These are phyloP conservation scores for Epinephelus lanceolatus DNA, from an alignment of 2,113 vertebrate genomes.

Conservation along the genomic window DNA sequence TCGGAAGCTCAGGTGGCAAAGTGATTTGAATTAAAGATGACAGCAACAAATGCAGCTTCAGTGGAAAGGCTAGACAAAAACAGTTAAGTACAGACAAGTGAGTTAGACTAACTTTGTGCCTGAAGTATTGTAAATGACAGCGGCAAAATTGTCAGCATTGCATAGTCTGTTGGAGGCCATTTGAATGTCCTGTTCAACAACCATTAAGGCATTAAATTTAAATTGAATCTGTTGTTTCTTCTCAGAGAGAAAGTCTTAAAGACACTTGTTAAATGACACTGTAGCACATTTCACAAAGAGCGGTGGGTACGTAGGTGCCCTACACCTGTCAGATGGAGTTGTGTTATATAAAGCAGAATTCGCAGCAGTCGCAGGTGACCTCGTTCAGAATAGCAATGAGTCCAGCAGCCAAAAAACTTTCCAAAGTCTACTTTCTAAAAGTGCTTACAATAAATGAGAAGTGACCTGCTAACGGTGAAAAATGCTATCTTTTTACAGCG, in stretches of 20 bases:
- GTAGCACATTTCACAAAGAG: constrained; percentile 22
- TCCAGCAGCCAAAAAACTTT: constrained; percentile 30
- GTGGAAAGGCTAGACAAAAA: constrained; percentile 24
- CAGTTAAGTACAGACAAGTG: constrained; percentile 39
- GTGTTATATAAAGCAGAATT: constrained; percentile 56
- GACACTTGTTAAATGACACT: constrained; percentile 29
- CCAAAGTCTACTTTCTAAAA: constrained; percentile 44
- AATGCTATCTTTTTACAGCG: constrained; percentile 6
- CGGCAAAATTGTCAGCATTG: constrained; percentile 26
- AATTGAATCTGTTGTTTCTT: constrained; percentile 31
- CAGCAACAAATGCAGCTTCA: constrained; percentile 33
- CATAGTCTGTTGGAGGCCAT: constrained; percentile 13
- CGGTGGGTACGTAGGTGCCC: constrained; percentile 27
- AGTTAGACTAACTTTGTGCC: constrained; percentile 44
- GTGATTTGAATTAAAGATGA: constrained; percentile 52
- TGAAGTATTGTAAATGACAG: constrained; percentile 53
- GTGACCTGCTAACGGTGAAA: constrained; percentile 14
- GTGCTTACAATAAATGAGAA: constrained; percentile 31
- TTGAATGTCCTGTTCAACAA: constrained; percentile 36
- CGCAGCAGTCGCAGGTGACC: constrained; percentile 61
- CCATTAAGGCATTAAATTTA: constrained; percentile 55
- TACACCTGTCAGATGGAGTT: constrained; percentile 58
- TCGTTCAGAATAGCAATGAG: constrained; percentile 58
- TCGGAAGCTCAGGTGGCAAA: constrained; percentile 26
- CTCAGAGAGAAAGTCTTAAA: not conserved